Conservation (phyloP, 2,113 vertebrate species). For the Seriola dumerili region DNA sequence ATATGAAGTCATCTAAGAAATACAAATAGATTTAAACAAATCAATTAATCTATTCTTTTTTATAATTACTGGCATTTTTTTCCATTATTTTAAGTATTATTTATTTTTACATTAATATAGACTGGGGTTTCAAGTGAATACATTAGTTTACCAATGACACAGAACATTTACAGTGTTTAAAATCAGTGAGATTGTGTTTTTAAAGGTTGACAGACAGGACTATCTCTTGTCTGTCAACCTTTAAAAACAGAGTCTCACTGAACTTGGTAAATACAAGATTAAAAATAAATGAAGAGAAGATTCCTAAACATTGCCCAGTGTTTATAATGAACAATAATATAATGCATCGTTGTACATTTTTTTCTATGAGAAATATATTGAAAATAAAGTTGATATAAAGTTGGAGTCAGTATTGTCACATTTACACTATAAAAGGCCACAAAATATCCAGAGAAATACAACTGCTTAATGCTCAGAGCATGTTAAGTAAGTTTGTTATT, state of each 20-base stretch:
- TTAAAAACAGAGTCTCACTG: neutral
- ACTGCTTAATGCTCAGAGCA: neutral
- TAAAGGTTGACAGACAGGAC: neutral
- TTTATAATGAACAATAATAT: neutral
- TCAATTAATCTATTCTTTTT: neutral
- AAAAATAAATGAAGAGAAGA: neutral
- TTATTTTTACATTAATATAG: neutral
- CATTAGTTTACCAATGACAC: neutral
- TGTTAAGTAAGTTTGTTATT: neutral
- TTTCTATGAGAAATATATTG: neutral
- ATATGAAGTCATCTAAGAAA: neutral
- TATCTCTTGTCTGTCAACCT: no score
- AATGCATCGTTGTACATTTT: neutral
- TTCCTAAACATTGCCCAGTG: neutral
- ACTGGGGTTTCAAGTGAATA: neutral
- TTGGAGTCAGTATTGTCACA: neutral
- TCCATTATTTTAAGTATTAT: neutral
- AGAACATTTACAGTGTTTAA: neutral
- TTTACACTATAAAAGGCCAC: neutral
- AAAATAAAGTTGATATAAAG: neutral
- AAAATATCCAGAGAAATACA: neutral
- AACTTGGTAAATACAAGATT: neutral
- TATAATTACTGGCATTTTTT: neutral
- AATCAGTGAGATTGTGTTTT: neutral
- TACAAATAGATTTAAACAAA: neutral